Evolutionary conservation across 2,113 vertebrate genomes (phyloP), one percentile per base, ranked within the genome.

Genomic region (Stomatorhinus ivindoensis): DNA sequence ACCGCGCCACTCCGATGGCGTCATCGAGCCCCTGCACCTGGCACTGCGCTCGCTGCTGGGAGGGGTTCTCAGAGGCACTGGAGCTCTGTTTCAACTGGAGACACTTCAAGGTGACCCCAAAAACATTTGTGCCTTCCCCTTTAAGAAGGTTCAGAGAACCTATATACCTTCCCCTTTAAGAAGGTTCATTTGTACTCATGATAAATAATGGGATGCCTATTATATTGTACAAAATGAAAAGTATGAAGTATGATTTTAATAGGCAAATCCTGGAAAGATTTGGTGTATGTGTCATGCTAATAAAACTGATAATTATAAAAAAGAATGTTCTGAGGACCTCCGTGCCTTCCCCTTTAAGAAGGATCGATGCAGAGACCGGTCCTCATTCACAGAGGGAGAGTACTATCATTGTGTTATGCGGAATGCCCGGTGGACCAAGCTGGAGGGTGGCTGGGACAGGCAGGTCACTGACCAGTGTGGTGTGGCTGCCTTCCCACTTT

Each of bases 1-100:
- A 93, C 92, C 92, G 9, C 91, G 88, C 89, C 88, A 69, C 91
- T 89, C 89, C 61, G 89, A 91, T 89, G 86, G 65, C 88, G 61
- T 87, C 89, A 91, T 88, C 89, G 91, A 89, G 86, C 73, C 87
- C 83, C 89, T 87, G 80, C 91, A 90, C 89, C 83, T 58, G 61
- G 51, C 55, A 76, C 69, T 84, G 53, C 61, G 89, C 89, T 83
- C 55, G 0, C 19, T 17, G 24, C 48, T 7, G 17, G 84, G 46
- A 4, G 39, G 76, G 42, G 7, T 15, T 50, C 47, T 27, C 84
- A 51, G 46, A 19, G 15, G 44, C 1, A n/a, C 84, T 31, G 24
- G n/a, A 73, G 65, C 13, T n/a, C 31, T 80, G 73, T 3, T 39
- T 80, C 15, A 39, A 13, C 21, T 44, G 82, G 39, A 85, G 42